Evolutionary conservation across 2,888 invertebrate species (phyloP).

Genomic region (Listrodromus nycthemerus): DNA sequence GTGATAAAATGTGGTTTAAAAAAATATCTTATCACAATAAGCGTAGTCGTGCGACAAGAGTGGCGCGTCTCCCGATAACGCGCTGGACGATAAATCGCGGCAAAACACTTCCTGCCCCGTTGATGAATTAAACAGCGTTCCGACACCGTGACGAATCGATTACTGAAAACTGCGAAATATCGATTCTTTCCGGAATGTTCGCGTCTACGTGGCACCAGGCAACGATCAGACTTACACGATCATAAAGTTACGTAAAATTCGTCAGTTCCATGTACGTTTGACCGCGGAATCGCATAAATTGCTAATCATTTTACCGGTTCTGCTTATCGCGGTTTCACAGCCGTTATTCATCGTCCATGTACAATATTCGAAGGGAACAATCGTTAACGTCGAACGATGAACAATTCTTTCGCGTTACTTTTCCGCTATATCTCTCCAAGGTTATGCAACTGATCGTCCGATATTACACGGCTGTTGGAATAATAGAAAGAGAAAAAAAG

Average conservation of each 20-base stretch:
- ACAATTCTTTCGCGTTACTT: constrained; percentile 19
- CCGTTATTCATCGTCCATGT: constrained; percentile 69
- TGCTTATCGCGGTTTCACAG: constrained; percentile 71
- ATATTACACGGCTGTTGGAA: constrained; percentile 19
- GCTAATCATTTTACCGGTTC: constrained; percentile 70
- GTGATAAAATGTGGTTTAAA: not conserved
- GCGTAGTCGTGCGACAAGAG: not conserved
- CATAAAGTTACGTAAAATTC: not conserved
- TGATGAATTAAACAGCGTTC: constrained; percentile 15
- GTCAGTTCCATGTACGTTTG: not conserved
- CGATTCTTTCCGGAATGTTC: not conserved
- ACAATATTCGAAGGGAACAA: not conserved
- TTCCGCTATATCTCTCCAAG: constrained; percentile 50
- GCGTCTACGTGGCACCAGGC: not conserved
- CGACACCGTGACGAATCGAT: not conserved
- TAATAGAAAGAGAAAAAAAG: constrained; percentile 14
- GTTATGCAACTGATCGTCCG: constrained; percentile 42
- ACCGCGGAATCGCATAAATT: not conserved
- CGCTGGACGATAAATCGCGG: constrained; percentile 27
- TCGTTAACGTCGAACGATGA: not conserved
- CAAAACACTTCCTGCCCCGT: not conserved
- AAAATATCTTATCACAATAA: not conserved
- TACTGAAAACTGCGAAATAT: constrained; percentile 1
- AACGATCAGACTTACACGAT: no score
- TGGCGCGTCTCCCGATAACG: constrained; percentile 38